Evolutionary conservation across 2,797 vertebrate species (phyloP).

Genomic region (Syncerus caffer): DNA sequence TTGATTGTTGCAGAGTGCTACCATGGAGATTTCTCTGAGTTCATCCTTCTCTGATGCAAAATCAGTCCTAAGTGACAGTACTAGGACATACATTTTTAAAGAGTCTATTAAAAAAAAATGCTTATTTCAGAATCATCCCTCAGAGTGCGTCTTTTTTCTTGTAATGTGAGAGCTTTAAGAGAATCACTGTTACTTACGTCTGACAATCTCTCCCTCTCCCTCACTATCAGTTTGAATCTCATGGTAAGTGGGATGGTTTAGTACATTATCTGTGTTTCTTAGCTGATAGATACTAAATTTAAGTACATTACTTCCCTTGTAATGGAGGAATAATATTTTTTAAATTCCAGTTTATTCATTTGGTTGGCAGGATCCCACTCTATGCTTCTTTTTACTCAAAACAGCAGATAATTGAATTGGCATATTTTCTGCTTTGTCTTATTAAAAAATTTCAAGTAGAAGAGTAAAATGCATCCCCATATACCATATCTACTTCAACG

Average conservation of each 20-base stretch:
- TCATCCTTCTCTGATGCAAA: neutral
- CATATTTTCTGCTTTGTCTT: slow-evolving; percentile 29
- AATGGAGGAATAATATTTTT: neutral
- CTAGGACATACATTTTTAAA: neutral
- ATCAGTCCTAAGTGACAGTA: neutral
- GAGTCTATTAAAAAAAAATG: neutral
- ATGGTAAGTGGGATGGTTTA: neutral
- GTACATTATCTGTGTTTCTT: neutral
- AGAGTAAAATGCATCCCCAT: neutral
- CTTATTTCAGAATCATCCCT: neutral
- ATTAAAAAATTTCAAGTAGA: neutral
- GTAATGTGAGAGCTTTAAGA: neutral
- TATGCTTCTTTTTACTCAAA: neutral
- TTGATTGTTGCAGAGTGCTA: neutral
- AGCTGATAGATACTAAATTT: neutral
- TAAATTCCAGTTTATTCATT: slow-evolving; percentile 19
- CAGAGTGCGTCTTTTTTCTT: neutral
- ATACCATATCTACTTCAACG: neutral
- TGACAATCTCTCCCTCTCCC: neutral
- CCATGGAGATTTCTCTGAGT: neutral
- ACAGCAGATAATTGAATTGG: neutral
- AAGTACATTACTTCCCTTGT: neutral
- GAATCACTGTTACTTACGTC: neutral
- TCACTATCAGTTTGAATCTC: neutral
- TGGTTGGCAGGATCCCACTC: neutral